Conservation (phyloP, 2,888 invertebrate genomes). For the Odontomyia ornata region DNA sequence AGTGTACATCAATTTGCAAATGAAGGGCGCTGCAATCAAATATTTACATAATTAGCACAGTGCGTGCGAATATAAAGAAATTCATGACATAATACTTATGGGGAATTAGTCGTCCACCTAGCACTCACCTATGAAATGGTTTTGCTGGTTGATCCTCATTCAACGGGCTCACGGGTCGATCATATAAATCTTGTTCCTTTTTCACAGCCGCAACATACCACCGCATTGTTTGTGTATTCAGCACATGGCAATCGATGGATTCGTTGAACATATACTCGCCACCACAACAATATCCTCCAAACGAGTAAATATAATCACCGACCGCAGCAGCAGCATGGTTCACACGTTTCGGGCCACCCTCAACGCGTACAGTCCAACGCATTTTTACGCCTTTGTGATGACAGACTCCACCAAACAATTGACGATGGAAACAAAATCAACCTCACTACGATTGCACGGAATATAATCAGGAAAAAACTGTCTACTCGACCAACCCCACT, state of each 20-base stretch:
- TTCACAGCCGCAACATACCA: slow-evolving; percentile 69
- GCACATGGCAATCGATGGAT: slow-evolving; percentile 86
- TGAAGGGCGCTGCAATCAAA: too few species aligned
- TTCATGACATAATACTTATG: too few species aligned
- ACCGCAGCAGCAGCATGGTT: slow-evolving; percentile 91
- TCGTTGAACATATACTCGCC: slow-evolving; percentile 75
- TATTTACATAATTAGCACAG: too few species aligned
- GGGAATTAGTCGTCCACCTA: too few species aligned
- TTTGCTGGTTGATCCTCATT: slow-evolving; percentile 67
- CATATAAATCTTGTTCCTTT: slow-evolving; percentile 55
- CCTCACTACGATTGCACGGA: not conserved
- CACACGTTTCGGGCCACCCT: slow-evolving; percentile 90
- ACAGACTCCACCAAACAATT: slow-evolving; percentile 28
- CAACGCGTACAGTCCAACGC: slow-evolving; percentile 86
- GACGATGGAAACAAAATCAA: not conserved
- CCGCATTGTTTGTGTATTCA: slow-evolving; percentile 76
- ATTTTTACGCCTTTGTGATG: slow-evolving; percentile 62
- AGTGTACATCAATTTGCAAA: too few species aligned
- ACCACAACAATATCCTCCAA: slow-evolving; percentile 92
- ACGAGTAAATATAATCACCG: slow-evolving; percentile 83
- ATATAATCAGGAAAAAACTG: not conserved
- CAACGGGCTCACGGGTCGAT: slow-evolving; percentile 62
- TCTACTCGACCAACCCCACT: not conserved
- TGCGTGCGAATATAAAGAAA: too few species aligned
- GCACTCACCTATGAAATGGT: slow-evolving; percentile 73